A percentile compares a stretch with the other conserved stretches of the same genome.
phyloP scores from a whole-genome alignment of 2,888 invertebrate species.

The Tiliacea aurago region DNA sequence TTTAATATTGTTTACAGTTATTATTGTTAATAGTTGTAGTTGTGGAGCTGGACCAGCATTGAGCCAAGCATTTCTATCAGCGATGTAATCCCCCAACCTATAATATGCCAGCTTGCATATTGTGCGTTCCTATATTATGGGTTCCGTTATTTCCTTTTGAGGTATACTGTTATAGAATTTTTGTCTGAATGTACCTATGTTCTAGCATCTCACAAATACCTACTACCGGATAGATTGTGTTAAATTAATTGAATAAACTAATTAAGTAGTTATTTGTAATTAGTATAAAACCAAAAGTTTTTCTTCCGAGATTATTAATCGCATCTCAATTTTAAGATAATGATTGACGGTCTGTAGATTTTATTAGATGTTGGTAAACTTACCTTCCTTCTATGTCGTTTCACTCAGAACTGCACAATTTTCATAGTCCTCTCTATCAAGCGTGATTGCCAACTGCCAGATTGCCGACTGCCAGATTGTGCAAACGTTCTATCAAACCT shows the following conservation, averaged over 20 bases:
- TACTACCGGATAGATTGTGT: too few relatives aligned
- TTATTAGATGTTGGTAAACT: background rate
- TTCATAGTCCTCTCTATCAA: slow-evolving; percentile 35
- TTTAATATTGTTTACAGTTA: too few relatives aligned
- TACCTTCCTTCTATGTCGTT: slow-evolving; percentile 25
- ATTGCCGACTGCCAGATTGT: slow-evolving; percentile 68
- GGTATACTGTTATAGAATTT: too few relatives aligned
- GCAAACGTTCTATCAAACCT: slow-evolving; percentile 66
- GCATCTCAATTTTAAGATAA: background rate
- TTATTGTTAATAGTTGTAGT: too few relatives aligned
- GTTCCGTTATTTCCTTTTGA: too few relatives aligned
- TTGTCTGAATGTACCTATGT: too few relatives aligned
- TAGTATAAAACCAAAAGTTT: background rate
- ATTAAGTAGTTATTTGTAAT: background rate
- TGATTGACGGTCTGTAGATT: background rate
- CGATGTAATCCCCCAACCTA: too few relatives aligned
- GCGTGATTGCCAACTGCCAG: slow-evolving; percentile 65
- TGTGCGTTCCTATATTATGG: too few relatives aligned
- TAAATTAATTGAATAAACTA: background rate
- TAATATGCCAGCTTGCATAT: too few relatives aligned
- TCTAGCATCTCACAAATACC: too few relatives aligned
- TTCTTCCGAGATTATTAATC: background rate
- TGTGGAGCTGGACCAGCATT: too few relatives aligned
- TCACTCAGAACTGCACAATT: slow-evolving; percentile 7
- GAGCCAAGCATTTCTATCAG: too few relatives aligned